These are phyloP conservation scores for Zaprionus nigranus DNA, from an alignment of 1,140 invertebrate species.

Conservation along the genomic window DNA sequence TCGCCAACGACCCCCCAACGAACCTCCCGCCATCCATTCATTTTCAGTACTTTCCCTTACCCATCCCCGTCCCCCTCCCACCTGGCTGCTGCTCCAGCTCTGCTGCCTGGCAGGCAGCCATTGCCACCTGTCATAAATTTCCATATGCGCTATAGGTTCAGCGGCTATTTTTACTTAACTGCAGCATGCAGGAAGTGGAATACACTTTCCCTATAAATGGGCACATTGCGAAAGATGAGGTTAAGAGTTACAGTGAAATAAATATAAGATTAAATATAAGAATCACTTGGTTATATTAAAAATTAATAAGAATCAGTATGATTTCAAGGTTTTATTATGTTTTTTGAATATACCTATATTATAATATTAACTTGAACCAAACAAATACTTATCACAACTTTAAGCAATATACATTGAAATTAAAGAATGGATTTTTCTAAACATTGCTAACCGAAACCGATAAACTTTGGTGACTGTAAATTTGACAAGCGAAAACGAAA, in stretches of 20 bases:
- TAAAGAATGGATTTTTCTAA: too few species aligned
- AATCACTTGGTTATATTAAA: too few species aligned
- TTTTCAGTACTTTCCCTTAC: not conserved
- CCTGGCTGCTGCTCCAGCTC: not conserved
- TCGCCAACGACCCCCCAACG: conserved; percentile 36
- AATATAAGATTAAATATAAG: not conserved
- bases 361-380: too few species aligned
- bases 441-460: too few species aligned
- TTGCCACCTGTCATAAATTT: conserved; percentile 82
- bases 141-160: conserved; percentile 69
- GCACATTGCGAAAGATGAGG: not conserved
- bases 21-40: conserved; percentile 23
- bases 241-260: not conserved
- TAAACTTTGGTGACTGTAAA: too few species aligned
- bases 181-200: conserved; percentile 27
- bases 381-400: too few species aligned
- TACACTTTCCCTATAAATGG: conserved; percentile 29
- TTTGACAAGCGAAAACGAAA: too few species aligned
- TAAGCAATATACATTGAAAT: too few species aligned
- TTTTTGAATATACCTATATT: too few species aligned
- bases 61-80: not conserved
- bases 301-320: too few species aligned
- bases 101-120: conserved; percentile 44
- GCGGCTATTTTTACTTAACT: conserved; percentile 44
- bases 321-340: too few species aligned